These are phyloP conservation scores for Phytoseiulus persimilis DNA, from an alignment of 2,888 invertebrate species.

Conservation along the genomic window DNA sequence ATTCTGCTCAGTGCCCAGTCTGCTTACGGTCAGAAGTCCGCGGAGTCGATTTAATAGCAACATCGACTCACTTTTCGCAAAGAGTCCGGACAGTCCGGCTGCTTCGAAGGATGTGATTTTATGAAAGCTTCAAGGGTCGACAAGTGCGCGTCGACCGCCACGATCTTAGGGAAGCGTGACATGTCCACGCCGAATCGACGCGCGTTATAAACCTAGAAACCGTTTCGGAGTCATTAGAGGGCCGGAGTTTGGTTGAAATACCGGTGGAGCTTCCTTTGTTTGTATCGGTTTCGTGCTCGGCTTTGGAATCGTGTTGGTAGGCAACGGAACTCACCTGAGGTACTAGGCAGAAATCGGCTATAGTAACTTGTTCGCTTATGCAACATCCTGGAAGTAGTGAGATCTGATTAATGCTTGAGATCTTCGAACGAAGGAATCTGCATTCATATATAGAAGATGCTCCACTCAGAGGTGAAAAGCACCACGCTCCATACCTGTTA, in stretches of 20 bases:
- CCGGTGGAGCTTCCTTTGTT: too few species aligned
- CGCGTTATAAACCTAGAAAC: conserved; percentile 44
- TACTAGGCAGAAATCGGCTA: conserved; percentile 89
- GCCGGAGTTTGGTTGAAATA: not conserved
- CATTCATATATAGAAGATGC: too few species aligned
- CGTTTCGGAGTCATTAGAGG: not conserved
- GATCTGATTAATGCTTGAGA: too few species aligned
- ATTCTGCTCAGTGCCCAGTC: not conserved
- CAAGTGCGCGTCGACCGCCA: conserved; percentile 67
- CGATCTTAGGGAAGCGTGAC: conserved; percentile 54
- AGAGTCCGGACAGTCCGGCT: conserved; percentile 78
- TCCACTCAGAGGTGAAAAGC: too few species aligned
- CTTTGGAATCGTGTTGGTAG: too few species aligned
- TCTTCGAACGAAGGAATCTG: too few species aligned
- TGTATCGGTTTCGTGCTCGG: too few species aligned
- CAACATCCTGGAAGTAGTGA: conserved; percentile 57
- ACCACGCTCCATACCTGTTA: conserved; percentile 19
- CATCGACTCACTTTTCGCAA: conserved; percentile 30
- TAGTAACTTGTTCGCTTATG: conserved; percentile 82
- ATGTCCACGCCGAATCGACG: conserved; percentile 45
- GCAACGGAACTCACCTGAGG: conserved; percentile 65
- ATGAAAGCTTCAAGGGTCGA: conserved; percentile 81
- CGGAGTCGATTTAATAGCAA: not conserved
- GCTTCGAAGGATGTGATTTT: conserved; percentile 78
- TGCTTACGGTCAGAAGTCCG: not conserved